Evolutionary conservation across 1,140 invertebrate species (phyloP).

Genomic region (Bombus terrestris): DNA sequence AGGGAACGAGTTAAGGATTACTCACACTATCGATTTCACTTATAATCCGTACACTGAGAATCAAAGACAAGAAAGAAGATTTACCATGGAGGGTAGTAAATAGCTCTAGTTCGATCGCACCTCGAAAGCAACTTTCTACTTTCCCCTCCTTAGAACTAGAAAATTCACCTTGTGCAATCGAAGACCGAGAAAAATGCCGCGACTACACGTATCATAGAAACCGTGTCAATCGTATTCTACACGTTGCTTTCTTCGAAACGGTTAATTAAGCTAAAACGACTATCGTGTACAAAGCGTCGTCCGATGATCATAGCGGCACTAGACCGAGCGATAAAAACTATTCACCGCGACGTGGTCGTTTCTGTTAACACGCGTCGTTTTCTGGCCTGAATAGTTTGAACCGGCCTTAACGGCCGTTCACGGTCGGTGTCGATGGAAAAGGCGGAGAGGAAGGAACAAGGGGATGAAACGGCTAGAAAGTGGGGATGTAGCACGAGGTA

Average conservation of each 20-base stretch:
- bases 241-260: not conserved
- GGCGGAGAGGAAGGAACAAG: conserved; percentile 32
- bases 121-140: not conserved
- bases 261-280: conserved; percentile 17
- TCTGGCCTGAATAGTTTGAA: conserved; percentile 48
- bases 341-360: conserved; percentile 2
- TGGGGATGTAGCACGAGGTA: conserved; percentile 54
- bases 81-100: too few species aligned
- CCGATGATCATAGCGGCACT: not conserved
- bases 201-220: not conserved
- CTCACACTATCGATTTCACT: conserved; percentile 40
- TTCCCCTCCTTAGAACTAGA: too few species aligned
- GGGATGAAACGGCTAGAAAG: conserved; percentile 47
- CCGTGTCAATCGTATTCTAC: not conserved
- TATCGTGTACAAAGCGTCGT: not conserved
- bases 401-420: conserved; percentile 49
- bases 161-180: not conserved
- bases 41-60: not conserved
- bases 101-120: not conserved
- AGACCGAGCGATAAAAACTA: not conserved
- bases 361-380: conserved; percentile 37
- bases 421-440: conserved; percentile 14
- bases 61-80: not conserved
- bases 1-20: conserved; percentile 60
- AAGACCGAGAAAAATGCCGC: not conserved